These are phyloP conservation scores for Rhysida immarginata DNA, from an alignment of 1,140 invertebrate genomes.

Conservation along the genomic window DNA sequence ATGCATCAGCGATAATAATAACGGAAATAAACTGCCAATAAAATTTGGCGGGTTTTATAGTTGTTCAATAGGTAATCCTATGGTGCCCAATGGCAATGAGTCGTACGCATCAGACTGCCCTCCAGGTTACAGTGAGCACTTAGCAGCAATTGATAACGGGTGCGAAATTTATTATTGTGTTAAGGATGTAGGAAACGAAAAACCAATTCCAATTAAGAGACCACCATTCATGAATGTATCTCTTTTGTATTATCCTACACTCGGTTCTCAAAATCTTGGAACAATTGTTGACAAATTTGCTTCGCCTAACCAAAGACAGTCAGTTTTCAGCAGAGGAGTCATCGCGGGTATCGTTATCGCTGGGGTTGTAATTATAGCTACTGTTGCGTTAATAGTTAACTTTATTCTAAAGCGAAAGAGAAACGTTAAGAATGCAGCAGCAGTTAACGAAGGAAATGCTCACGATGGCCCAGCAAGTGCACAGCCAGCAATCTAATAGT, in stretches of 20 bases:
- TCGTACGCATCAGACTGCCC: background rate
- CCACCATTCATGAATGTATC: background rate
- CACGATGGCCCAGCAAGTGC: no score
- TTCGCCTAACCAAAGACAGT: background rate
- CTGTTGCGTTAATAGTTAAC: no score
- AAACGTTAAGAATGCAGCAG: no score
- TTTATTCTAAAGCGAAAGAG: no score
- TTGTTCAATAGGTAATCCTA: slow-evolving; percentile 1
- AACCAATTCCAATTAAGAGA: background rate
- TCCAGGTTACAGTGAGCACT: background rate
- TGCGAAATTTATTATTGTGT: background rate
- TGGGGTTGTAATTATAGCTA: background rate
- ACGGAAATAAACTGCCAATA: background rate
- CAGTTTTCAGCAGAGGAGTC: background rate
- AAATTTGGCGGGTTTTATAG: slow-evolving; percentile 3
- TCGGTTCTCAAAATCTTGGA: no score
- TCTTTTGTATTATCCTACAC: background rate
- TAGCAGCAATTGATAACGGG: background rate
- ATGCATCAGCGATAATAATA: background rate
- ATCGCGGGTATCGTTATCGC: background rate
- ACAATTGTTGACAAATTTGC: no score
- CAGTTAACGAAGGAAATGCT: no score
- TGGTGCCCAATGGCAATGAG: background rate
- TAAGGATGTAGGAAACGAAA: background rate
- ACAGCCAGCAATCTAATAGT: no score